Evolutionary conservation across 2,797 vertebrate genomes (phyloP).

Genomic region (Phoxinus dragarum): DNA sequence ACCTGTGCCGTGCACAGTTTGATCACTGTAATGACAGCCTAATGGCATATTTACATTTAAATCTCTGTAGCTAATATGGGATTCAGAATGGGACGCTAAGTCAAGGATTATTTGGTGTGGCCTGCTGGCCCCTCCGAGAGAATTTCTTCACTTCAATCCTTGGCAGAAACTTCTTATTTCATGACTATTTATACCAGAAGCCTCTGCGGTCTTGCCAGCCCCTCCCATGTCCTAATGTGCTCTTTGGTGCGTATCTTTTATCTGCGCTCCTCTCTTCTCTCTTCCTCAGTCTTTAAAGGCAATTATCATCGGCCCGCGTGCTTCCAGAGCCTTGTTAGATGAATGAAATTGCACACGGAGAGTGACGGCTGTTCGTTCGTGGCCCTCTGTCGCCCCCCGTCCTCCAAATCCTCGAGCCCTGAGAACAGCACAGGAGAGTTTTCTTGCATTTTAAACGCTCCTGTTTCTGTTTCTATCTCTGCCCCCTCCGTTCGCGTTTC

Average conservation of each 20-base stretch:
- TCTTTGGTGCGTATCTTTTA: slow-evolving; percentile 84
- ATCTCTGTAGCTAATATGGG: slow-evolving; percentile 98
- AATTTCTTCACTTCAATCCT: slow-evolving; percentile 94
- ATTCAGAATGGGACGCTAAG: slow-evolving; percentile 98
- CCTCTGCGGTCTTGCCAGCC: slow-evolving; percentile 81
- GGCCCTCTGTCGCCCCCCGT: slow-evolving; percentile 53
- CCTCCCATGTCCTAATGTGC: slow-evolving; percentile 84
- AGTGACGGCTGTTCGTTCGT: slow-evolving; percentile 68
- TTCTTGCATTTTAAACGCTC: slow-evolving; percentile 75
- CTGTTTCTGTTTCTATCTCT: slow-evolving; percentile 71
- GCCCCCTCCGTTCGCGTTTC: background rate
- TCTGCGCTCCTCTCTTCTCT: slow-evolving; percentile 71
- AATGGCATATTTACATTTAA: slow-evolving; percentile 99
- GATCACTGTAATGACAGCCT: slow-evolving; percentile 99
- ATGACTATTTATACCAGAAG: slow-evolving; percentile 94
- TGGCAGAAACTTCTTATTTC: slow-evolving; percentile 98
- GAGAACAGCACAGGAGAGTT: slow-evolving; percentile 70
- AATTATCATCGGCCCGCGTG: slow-evolving; percentile 80
- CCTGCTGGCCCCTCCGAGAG: slow-evolving; percentile 96
- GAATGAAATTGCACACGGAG: slow-evolving; percentile 77
- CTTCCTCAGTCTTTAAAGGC: slow-evolving; percentile 79
- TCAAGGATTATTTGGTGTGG: slow-evolving; percentile 99
- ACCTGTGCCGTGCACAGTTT: slow-evolving; percentile 97
- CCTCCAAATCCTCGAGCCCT: slow-evolving; percentile 23
- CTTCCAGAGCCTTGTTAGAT: slow-evolving; percentile 77